These are phyloP conservation scores for Stylophora pistillata DNA, from an alignment of 64 coral and sea anemone genomes.

Conservation along the genomic window DNA sequence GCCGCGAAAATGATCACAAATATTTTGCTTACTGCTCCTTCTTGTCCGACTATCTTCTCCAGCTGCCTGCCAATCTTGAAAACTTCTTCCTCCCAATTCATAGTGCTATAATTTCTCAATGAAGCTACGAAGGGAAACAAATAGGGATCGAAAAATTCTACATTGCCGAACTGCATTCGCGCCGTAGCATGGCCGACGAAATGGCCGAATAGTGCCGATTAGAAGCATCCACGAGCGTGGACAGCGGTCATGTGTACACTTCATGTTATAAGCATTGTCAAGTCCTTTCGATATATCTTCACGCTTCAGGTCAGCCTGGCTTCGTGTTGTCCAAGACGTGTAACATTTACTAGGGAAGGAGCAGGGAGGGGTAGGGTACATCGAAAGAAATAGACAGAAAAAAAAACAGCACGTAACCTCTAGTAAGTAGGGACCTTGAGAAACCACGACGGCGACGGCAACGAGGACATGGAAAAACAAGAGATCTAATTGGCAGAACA, in stretches of 20 bases:
- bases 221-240: neutral
- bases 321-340: no score
- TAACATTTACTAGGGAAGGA: no score
- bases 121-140: neutral
- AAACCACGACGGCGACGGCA: no score
- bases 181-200: constrained; percentile 30
- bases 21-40: constrained; percentile 56
- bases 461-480: no score
- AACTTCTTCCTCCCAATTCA: constrained; percentile 76
- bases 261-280: no score
- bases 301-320: no score
- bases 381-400: no score
- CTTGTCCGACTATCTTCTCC: constrained; percentile 75
- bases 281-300: no score
- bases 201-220: neutral
- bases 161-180: neutral
- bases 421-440: no score
- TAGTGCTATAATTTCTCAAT: neutral
- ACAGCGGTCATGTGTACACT: neutral
- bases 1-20: neutral
- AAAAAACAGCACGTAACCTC: no score
- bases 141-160: neutral
- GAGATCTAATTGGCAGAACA: no score
- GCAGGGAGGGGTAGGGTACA: no score
- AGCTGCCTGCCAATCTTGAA: constrained; percentile 72